Base-by-base conservation (phyloP, 2,797 vertebrate species). In the Arnoldichthys spilopterus region DNA sequence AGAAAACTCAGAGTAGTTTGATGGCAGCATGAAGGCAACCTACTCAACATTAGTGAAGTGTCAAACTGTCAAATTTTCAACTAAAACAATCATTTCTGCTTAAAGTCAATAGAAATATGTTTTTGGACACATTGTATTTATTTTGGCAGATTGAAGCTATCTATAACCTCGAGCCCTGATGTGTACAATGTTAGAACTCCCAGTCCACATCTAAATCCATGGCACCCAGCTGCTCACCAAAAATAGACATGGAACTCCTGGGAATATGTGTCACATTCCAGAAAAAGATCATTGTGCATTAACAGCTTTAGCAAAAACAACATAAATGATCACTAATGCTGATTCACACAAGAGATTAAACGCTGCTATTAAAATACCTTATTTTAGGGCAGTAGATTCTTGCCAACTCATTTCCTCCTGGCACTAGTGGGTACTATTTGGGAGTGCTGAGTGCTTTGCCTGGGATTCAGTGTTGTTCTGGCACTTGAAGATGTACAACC, bases 221-320 rank as follows among this genome's bases (percentile, higher is more conserved):
- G 32, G 28, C 58, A 30, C 58, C 76, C 81, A 78, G 76, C 76
- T 82, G 81, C 11, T 61, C 20, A 58, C 81, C 76, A 72, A 79
- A 82, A 76, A 79, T 82, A 72, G 22, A 4, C 20, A 28, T 1
- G 2, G 40, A 47, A 45, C 76, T 72, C 76, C 51, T 67, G 72
- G 72, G 22, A 71, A 63, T 78, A 70, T 70, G 47, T 67, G 62
- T 61, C 49, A 72, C 69, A 45, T 78, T 72, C 62, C n/a, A 64
- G 34, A 51, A 77, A 74, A 77, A 66, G 56, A 47, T 71, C 8
- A 67, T 54, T 76, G 69, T 24, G 76, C 28, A 53, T 53, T 49
- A 74, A 12, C 26, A 22, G 32, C 69, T 20, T 53, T 66, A 59
- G 37, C 30, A 62, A 22, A 58, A 77, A 18, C 28, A 6, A 13